Conservation (phyloP, 2,797 vertebrate species). For the Aselliscus stoliczkanus region DNA sequence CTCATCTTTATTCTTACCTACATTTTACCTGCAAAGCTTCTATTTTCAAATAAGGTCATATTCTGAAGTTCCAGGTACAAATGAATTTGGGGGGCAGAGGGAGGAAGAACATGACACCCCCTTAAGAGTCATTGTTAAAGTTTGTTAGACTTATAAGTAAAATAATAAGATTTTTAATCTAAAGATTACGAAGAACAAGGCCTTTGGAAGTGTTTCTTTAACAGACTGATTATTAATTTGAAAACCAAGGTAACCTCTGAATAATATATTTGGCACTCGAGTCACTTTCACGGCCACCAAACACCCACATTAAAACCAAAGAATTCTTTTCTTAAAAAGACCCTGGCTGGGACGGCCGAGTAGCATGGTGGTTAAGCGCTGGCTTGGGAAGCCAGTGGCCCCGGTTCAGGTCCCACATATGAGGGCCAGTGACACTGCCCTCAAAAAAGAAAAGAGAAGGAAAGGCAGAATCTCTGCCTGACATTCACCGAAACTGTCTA, state of each 20-base stretch:
- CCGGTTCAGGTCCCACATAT: no score
- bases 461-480: background rate
- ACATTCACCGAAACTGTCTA: background rate
- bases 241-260: background rate
- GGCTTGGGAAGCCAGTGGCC: no score
- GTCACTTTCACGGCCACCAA: background rate
- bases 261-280: background rate
- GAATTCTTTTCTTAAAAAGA: background rate
- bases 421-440: no score
- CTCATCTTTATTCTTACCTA: background rate
- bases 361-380: no score
- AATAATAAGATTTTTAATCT: background rate
- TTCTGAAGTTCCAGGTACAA: background rate
- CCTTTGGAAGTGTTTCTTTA: background rate
- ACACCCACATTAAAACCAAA: background rate
- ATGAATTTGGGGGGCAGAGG: no score
- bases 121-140: background rate
- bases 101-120: background rate
- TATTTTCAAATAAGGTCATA: background rate
- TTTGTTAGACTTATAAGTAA: background rate
- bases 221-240: background rate
- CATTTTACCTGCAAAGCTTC: background rate
- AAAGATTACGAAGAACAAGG: background rate
- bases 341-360: no score
- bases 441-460: no score